Evolutionary conservation across 1,140 invertebrate genomes (phyloP), one percentile per base, ranked within the genome.

Genomic region (Drosophila orena): DNA sequence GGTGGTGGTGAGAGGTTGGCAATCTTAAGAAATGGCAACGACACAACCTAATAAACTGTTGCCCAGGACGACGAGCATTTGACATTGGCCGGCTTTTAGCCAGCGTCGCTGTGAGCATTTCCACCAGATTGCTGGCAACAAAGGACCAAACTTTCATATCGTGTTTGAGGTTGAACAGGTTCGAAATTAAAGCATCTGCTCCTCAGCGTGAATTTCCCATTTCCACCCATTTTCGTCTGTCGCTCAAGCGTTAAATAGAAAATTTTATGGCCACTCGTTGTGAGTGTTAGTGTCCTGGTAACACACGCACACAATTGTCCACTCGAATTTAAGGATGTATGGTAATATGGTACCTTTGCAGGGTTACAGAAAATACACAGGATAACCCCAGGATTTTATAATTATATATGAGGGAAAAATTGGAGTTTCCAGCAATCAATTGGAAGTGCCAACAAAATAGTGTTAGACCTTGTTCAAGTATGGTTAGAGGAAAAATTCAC

Each of bases 1-100:
- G n/a, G 34, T 30, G n/a, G 15, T 27, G 6, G n/a, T 30, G 43
- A 17, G 35, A 42, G 53, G 57, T 47, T 49, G 69, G 61, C 79
- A 81, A 89, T 88, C 83, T 88, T 88, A 83, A 89, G 83, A 79
- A 86, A 76, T 43, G 70, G 66, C 85, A 85, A 84, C 73, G 83
- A 86, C 75, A 84, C 80, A 86, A 88, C 83, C 84, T 89, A 88
- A 88, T 88, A 88, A 89, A 88, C 66, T 74, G 84, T 88, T 88
- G 84, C 72, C 84, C 62, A 47, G 79, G 79, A 84, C 83, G 61
- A 76, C 73, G 34, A 49, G 49, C 24, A 49, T 49, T 40, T 56
- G 66, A 70, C 64, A 69, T 69, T 70, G 66, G 49, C 62, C 52
- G 34, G 66, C 43, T 55, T 35, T 38, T 34, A 10, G 15, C 22